Conservation (phyloP, 2,113 vertebrate genomes). For the Crotalus tigris region DNA sequence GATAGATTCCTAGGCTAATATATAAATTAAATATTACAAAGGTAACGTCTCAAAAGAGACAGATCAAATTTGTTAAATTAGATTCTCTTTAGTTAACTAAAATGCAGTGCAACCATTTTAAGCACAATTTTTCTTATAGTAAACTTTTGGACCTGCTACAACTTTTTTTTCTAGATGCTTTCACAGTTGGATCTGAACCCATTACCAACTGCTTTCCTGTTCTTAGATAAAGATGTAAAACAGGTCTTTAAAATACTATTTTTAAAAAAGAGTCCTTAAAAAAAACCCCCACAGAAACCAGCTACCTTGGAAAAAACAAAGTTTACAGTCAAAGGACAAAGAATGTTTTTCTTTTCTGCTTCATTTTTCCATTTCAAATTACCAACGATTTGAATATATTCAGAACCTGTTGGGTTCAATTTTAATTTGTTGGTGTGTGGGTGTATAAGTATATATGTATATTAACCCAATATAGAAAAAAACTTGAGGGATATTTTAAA, state of each 20-base stretch:
- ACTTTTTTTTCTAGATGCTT: constrained; percentile 12
- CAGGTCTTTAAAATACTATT: not conserved
- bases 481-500: not conserved
- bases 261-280: not conserved
- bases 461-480: not conserved
- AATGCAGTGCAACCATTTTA: not conserved
- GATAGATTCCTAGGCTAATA: not conserved
- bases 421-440: not conserved
- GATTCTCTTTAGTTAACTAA: not conserved
- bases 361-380: not conserved
- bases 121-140: not conserved
- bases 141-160: constrained; percentile 18
- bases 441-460: not conserved
- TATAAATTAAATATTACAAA: not conserved
- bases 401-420: not conserved
- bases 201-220: constrained; percentile 8
- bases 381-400: not conserved
- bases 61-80: not conserved
- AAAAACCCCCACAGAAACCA: not conserved
- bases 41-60: not conserved
- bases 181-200: constrained; percentile 8
- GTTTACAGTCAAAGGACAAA: not conserved
- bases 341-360: not conserved
- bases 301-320: not conserved
- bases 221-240: not conserved